Evolutionary conservation across 2,797 vertebrate genomes (phyloP), one percentile per base, ranked within the genome.

Genomic region (Oreortyx pictus): DNA sequence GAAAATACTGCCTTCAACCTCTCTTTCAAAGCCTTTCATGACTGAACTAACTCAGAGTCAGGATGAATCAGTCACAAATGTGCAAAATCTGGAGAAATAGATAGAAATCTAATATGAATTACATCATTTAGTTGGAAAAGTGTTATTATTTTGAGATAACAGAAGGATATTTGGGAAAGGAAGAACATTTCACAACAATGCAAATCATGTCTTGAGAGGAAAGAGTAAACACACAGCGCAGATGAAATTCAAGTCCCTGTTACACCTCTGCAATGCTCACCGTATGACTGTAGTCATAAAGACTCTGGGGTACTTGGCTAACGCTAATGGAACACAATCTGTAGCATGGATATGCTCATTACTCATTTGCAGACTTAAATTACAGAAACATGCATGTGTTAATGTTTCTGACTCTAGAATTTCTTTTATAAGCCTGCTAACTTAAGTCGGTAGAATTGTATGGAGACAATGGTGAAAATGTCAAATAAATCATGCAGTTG

Each of bases 1-100:
- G 66, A 95, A 96, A 96, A 93, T 35, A 90, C 2, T 59, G 71
- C 65, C 72, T 94, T 92, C 46, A 86, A 24, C 66, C 41, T 60
- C 49, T 65, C 49, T 75, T 89, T 44, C 73, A 67, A 65, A 88
- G 56, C 37, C 82, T 70, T 8, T 33, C 76, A 82, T 68, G 62
- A 76, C 62, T 81, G 66, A 64, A 75, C 50, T 92, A 8, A 94
- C 87, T 85, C 66, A 94, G 89, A 94, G 79, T 59, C 79, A 92
- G 64, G 70, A 70, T 72, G 83, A 95, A 66, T 82, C 82, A 95
- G 68, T 86, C 83, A 96, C 12, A 37, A 24, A 79, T 77, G 44
- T 93, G 67, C 56, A 84, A 91, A 64, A 73, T 29, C 41, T 70
- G 44, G 12, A 76, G 24, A 56, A 5, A 35, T 8, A 81, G 81